Percentiles rank a stretch among this genome's conserved stretches.
Evolutionary conservation across 2,113 vertebrate species (phyloP).

Genomic region (Grammomys dolichurus): DNA sequence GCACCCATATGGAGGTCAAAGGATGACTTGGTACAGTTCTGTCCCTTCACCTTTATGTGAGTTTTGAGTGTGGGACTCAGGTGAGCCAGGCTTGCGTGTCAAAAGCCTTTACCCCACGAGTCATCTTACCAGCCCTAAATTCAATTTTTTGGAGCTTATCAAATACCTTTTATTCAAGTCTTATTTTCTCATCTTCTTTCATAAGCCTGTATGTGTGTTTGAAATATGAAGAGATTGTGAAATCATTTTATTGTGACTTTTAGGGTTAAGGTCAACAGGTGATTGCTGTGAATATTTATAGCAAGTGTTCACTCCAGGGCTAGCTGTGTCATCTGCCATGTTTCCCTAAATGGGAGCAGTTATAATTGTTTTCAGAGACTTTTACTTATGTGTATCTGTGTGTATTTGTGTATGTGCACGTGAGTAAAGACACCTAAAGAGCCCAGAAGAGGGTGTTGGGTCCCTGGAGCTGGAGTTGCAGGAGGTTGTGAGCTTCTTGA

Average conservation of each 20-base stretch:
- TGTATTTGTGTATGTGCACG: no score
- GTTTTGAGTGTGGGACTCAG: neutral
- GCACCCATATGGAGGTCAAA: neutral
- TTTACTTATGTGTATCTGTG: no score
- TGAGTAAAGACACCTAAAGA: neutral
- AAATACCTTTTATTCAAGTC: neutral
- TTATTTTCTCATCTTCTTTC: conserved; percentile 33
- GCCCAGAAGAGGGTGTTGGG: no score
- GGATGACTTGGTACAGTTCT: neutral
- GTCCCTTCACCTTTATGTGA: neutral
- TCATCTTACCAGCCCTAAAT: neutral
- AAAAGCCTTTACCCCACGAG: neutral
- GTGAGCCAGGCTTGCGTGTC: neutral
- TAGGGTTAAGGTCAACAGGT: no score
- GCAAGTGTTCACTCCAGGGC: neutral
- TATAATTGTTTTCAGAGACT: neutral
- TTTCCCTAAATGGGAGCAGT: neutral
- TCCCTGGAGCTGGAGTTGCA: neutral
- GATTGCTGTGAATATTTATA: neutral
- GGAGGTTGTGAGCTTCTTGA: neutral
- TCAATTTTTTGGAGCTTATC: neutral
- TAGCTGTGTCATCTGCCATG: neutral
- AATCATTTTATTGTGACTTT: no score
- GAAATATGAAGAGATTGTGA: neutral
- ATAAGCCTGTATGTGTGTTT: neutral